A percentile compares a stretch with the other conserved stretches of the same genome.
phyloP scores from a whole-genome alignment of 2,113 vertebrate species.

The Antechinus stuartii region DNA sequence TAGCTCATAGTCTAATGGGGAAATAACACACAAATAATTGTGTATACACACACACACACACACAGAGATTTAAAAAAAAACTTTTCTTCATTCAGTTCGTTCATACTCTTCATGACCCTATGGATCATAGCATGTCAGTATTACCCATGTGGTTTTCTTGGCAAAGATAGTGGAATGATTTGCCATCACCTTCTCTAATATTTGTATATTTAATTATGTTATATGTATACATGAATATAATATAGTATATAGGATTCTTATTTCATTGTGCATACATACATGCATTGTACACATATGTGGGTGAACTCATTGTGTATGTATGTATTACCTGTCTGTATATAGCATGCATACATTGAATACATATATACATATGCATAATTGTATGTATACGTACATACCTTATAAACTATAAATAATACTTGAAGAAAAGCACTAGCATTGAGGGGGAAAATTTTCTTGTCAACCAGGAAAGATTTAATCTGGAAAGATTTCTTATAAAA shows the following conservation, averaged over 20 bases:
- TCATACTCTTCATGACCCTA: background rate
- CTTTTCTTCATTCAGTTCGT: background rate
- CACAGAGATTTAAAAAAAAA: too few relatives aligned
- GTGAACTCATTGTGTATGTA: too few relatives aligned
- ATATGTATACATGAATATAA: background rate
- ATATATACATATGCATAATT: too few relatives aligned
- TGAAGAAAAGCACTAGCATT: background rate
- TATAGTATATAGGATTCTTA: background rate
- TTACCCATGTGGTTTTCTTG: background rate
- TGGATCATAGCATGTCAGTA: background rate
- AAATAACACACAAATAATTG: background rate
- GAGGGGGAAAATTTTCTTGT: too few relatives aligned
- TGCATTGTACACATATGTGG: too few relatives aligned
- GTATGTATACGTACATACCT: too few relatives aligned
- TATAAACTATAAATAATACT: background rate
- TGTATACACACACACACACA: background rate
- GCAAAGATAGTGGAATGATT: background rate
- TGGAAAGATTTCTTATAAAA: background rate
- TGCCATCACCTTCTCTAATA: background rate
- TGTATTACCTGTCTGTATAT: too few relatives aligned
- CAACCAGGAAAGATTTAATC: too few relatives aligned
- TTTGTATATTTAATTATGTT: background rate
- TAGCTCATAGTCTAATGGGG: background rate
- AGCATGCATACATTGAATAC: too few relatives aligned
- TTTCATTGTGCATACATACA: background rate